These are phyloP conservation scores for Drosophila jambulina DNA, from an alignment of 1,140 invertebrate genomes.

Conservation along the genomic window DNA sequence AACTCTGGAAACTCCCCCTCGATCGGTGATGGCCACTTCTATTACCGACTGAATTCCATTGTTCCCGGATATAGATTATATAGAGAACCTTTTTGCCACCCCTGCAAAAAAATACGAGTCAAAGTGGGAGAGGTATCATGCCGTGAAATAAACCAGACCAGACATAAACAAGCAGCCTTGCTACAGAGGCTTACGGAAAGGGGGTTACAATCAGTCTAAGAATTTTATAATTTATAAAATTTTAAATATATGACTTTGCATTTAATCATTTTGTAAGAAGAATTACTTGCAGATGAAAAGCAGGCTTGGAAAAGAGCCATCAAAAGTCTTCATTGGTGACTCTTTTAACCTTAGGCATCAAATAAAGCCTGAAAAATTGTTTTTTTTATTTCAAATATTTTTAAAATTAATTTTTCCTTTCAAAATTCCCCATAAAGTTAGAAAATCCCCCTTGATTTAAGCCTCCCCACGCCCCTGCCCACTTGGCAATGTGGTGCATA, in stretches of 20 bases:
- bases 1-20: slow-evolving; percentile 14
- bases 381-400: neutral
- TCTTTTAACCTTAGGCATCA: too few species aligned
- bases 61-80: slow-evolving; percentile 40
- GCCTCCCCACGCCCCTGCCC: neutral
- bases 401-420: neutral
- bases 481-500: slow-evolving; percentile 53
- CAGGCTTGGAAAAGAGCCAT: too few species aligned
- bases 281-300: neutral
- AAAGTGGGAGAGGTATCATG: slow-evolving; percentile 32
- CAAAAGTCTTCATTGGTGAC: too few species aligned
- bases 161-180: slow-evolving; percentile 3
- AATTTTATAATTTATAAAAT: neutral
- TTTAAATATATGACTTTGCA: neutral
- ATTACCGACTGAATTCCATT: slow-evolving; percentile 24
- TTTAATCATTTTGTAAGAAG: neutral
- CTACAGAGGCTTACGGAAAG: neutral
- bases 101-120: neutral
- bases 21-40: slow-evolving; percentile 22
- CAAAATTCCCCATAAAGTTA: too few species aligned
- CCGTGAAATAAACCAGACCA: slow-evolving; percentile 44
- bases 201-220: neutral
- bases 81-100: slow-evolving; percentile 32
- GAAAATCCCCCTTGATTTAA: neutral
- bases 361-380: too few species aligned